Evolutionary conservation across 2,888 invertebrate species (phyloP), one percentile per base, ranked within the genome.

Genomic region (Ophion costatus): DNA sequence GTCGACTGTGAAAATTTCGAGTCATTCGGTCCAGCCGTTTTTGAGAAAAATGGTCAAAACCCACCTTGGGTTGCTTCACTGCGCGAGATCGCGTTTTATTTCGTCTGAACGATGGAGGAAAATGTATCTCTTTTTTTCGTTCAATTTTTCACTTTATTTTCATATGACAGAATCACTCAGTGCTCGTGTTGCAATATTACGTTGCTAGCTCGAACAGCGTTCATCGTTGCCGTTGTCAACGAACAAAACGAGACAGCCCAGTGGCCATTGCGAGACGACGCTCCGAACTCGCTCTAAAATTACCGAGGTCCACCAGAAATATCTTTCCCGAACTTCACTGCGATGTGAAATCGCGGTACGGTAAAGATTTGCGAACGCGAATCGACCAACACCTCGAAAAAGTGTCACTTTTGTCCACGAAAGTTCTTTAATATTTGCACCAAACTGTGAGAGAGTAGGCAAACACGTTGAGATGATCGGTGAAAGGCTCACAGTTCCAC

Each of bases 291-390:
- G 63, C 75, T 86, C 86, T 86, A 86, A 86, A 85, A 86, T 86
- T 82, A 86, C 82, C 84, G 74, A 85, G 74, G 63, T 56, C 66
- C 61, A 76, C 74, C 82, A 29, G 42, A 82, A 85, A 86, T 86
- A 86, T 82, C 80, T 82, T 75, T 22, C 22, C 64, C 77, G 74
- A 86, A 82, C 80, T 79, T 85, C 76, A 29, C 33, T 11, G 22
- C 17, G 42, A 24, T 24, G 42, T 24, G 45, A 33, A 22, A 29
- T 63, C 45, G 61, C n/a, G 17, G 24, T 42, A n/a, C 9, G 7
- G 22, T 56, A 76, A 70, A 81, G 51, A 56, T 69, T 75, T 56
- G 38, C 14, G 51, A 63, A 17, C 2, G 22, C 7, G 38, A 24
- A 56, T 66, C 56, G 6, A 33, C 14, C 14, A 42, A 9, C 10